Base-by-base conservation (phyloP, 2,888 invertebrate species). In the Seira musarum region DNA sequence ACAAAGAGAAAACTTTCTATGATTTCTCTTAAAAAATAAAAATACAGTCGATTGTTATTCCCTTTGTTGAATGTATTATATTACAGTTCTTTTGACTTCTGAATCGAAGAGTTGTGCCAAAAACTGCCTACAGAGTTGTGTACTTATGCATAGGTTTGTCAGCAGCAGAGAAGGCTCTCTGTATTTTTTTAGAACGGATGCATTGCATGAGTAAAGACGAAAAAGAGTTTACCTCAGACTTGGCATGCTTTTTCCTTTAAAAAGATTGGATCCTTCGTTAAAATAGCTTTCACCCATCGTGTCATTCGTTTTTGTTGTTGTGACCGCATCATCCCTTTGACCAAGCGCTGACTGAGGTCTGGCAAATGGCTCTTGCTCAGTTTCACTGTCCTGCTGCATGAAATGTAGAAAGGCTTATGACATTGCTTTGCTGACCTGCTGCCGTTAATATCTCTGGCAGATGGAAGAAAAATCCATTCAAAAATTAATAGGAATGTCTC, bases 201-300 rank as follows among this genome's bases (percentile, higher is more conserved):
- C 2, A 53, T 46, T 53, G 53, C n/a, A 17, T 61, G 61, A 21
- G 19, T 6, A 53, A 53, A 53, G 17, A 49, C 30, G n/a, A 53
- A 68, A 53, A 8, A 24, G 2, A 53, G 22, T 72, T 66, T 90
- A 96, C 96, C 96, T 96, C 82, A 97, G 90, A 88, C 96, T 96
- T 1, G 97, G 97, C 96, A 98, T 96, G 91, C 97, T 97, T 90
- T 97, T 97, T 82, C 97, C 97, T 91, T 97, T 96, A 82, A 95
- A 94, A 69, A 97, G 91, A 89, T 95, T 95, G 71, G 92, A 91
- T 17, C 91, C 90, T 82, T 89, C 89, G 53, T 78, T 80, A 71
- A 86, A 86, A 49, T 82, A 84, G 46, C 72, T 89, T 88, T 86
- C 89, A 88, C 83, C 91, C 90, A 68, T 90, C 88, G 86, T 91